Evolutionary conservation across 1,140 invertebrate species (phyloP).

Genomic region (Manduca sexta): DNA sequence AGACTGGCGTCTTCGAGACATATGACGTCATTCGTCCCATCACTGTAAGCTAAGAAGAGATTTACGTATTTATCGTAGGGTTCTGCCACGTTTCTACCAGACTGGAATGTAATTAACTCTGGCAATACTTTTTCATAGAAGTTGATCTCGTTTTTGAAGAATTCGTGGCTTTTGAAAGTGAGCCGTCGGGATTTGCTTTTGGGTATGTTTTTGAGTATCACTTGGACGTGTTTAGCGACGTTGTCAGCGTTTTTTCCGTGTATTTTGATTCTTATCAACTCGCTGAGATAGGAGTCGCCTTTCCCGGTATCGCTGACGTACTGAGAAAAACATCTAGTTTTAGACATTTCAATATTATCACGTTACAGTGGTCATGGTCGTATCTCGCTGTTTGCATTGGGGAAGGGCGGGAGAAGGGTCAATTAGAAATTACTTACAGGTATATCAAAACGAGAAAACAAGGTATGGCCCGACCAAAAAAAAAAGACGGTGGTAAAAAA

Average conservation of each 20-base stretch:
- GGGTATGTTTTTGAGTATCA: conserved; percentile 79
- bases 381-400: too few relatives aligned
- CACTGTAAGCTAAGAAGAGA: conserved; percentile 70
- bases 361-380: too few relatives aligned
- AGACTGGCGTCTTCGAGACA: conserved; percentile 77
- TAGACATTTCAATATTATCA: too few relatives aligned
- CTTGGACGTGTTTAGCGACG: conserved; percentile 49
- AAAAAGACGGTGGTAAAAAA: too few relatives aligned
- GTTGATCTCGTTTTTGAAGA: conserved; percentile 79
- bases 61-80: conserved; percentile 73
- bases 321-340: too few relatives aligned
- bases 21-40: conserved; percentile 79
- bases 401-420: too few relatives aligned
- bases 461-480: too few relatives aligned
- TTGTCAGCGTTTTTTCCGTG: conserved; percentile 53
- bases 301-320: conserved; percentile 66
- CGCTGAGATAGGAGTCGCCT: conserved; percentile 80
- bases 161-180: conserved; percentile 78
- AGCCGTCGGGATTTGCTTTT: conserved; percentile 75
- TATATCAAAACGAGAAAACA: too few relatives aligned
- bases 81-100: conserved; percentile 54
- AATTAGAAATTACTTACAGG: too few relatives aligned
- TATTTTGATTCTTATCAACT: conserved; percentile 74
- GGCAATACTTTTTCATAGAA: conserved; percentile 78
- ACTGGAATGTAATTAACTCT: conserved; percentile 71